These are phyloP conservation scores for Monochamus saltuarius DNA, from an alignment of 1,140 invertebrate species.

Conservation along the genomic window DNA sequence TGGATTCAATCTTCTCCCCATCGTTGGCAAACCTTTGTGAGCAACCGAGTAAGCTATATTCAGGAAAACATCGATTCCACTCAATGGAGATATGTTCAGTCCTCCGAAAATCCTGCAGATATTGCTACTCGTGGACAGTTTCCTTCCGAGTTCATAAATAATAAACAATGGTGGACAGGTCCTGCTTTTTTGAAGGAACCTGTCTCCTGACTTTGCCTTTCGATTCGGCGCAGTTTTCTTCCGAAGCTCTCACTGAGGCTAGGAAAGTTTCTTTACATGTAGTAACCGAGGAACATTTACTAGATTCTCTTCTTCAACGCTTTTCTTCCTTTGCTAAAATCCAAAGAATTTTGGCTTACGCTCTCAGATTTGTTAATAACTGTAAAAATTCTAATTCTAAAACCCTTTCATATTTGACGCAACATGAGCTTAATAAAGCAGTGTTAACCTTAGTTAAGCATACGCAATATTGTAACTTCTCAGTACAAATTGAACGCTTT, in stretches of 20 bases:
- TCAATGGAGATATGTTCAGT: too few species aligned
- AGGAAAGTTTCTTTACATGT: background rate
- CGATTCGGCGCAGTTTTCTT: background rate
- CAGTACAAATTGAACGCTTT: background rate
- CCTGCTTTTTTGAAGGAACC: background rate
- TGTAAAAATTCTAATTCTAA: background rate
- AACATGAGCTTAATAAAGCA: background rate
- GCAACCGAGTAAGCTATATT: too few species aligned
- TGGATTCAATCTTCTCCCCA: too few species aligned
- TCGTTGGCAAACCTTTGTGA: too few species aligned
- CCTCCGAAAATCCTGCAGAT: too few species aligned
- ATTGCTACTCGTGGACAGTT: too few species aligned
- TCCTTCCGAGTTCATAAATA: background rate
- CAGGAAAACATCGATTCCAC: too few species aligned
- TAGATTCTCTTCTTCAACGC: background rate
- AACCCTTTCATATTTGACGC: background rate
- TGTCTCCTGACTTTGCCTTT: background rate
- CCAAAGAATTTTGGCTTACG: background rate
- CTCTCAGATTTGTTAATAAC: background rate
- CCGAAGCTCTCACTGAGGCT: background rate
- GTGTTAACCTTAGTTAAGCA: background rate
- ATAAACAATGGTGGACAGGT: background rate
- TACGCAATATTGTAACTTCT: conserved; percentile 1
- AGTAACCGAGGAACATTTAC: background rate
- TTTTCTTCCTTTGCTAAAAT: background rate